Percentiles rank a stretch among this genome's conserved stretches.
phyloP scores from a whole-genome alignment of 1,140 invertebrate species.

The Proales similis region DNA sequence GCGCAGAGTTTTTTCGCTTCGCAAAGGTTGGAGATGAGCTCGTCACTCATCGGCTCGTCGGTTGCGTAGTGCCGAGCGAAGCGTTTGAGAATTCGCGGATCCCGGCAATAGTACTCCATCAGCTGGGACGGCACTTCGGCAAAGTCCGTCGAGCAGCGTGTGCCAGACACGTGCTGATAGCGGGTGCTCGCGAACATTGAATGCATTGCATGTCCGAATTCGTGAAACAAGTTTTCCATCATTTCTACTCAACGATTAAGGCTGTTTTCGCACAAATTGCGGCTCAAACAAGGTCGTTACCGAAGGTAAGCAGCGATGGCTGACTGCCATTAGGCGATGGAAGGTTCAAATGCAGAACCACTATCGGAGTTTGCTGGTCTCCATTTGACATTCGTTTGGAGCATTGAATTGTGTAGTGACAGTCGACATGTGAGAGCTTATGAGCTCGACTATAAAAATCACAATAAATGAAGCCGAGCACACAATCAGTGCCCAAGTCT shows the following conservation, averaged over 20 bases:
- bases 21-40: slow-evolving; percentile 59
- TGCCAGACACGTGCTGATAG: slow-evolving; percentile 92
- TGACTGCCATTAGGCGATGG: slow-evolving; percentile 56
- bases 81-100: slow-evolving; percentile 63
- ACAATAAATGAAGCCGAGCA: slow-evolving; percentile 90
- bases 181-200: slow-evolving; percentile 87
- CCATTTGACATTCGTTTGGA: slow-evolving; percentile 72
- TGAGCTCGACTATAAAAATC: slow-evolving; percentile 82
- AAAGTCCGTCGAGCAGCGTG: slow-evolving; percentile 90
- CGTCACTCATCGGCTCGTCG: slow-evolving; percentile 69
- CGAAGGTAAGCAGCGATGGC: slow-evolving; percentile 71
- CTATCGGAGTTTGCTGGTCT: slow-evolving; percentile 79
- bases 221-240: slow-evolving; percentile 95
- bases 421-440: slow-evolving; percentile 86
- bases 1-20: slow-evolving; percentile 32
- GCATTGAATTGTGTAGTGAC: slow-evolving; percentile 94
- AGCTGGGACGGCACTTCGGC: slow-evolving; percentile 95
- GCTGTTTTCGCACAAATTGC: not conserved
- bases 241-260: slow-evolving; percentile 35
- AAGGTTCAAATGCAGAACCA: slow-evolving; percentile 85
- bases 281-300: slow-evolving; percentile 50
- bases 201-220: slow-evolving; percentile 98
- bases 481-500: slow-evolving; percentile 60
- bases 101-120: slow-evolving; percentile 93
- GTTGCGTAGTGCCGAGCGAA: slow-evolving; percentile 89